phyloP scores from a whole-genome alignment of 2,113 vertebrate genomes.

The Gadus chalcogrammus region DNA sequence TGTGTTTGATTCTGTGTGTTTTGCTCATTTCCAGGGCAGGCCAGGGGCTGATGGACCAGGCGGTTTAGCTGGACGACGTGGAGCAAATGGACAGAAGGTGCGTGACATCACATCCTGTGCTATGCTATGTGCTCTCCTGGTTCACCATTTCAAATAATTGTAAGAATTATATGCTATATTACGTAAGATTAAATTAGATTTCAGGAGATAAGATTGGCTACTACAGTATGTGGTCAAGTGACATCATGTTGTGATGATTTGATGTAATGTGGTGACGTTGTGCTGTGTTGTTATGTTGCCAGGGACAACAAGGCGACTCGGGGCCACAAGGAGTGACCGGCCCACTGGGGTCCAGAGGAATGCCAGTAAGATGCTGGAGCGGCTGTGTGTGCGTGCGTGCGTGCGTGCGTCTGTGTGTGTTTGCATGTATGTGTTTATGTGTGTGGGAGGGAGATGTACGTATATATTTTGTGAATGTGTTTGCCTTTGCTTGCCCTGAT shows the following conservation, averaged over 20 bases:
- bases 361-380: constrained; percentile 55
- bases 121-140: too few species aligned
- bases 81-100: constrained; percentile 79
- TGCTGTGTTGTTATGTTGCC: constrained; percentile 22
- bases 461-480: not conserved
- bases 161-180: not conserved
- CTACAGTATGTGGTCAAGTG: not conserved
- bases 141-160: too few species aligned
- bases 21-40: constrained; percentile 46
- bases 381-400: not conserved
- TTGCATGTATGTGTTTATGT: not conserved
- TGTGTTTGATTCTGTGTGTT: too few species aligned
- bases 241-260: not conserved
- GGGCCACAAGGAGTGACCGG: constrained; percentile 73
- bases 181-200: too few species aligned
- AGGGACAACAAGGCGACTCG: constrained; percentile 79
- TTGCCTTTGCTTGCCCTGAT: too few species aligned
- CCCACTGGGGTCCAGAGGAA: constrained; percentile 70
- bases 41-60: constrained; percentile 44
- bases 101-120: not conserved
- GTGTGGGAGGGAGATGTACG: not conserved
- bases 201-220: not conserved
- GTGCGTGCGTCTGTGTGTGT: not conserved
- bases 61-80: constrained; percentile 68
- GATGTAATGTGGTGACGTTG: too few species aligned